Evolutionary conservation across 2,113 vertebrate species (phyloP), one percentile per base, ranked within the genome.

Genomic region (Lepus americanus): DNA sequence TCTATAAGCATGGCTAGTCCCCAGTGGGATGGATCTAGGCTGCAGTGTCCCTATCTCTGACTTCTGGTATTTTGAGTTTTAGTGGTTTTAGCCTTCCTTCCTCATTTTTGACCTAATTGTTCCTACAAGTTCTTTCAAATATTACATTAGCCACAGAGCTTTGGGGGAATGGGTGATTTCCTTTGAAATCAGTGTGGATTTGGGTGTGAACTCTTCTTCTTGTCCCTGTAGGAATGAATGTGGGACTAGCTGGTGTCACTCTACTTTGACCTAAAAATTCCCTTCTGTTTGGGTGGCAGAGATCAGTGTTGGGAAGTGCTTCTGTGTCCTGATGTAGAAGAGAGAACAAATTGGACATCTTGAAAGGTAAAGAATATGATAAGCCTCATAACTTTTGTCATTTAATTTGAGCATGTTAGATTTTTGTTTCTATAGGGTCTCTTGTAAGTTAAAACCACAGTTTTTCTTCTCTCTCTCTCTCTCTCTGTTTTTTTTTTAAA

Each of bases 351-450:
- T 72, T 39, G 76, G 89, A 91, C 96, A 36, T 84, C 89, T 61
- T 44, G n/a, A 90, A 96, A 97, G 97, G 97, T 97, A 96, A 97
- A 93, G 91, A 90, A n/a, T 51, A 44, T 29, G 22, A 29, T 36
- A 11, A 70, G 9, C 78, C 19, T 44, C 8, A 0, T 31, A 49
- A 29, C 64, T 53, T 72, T n/a, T 63, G 74, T 25, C 77, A 76
- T 59, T 89, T 22, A 27, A 5, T 89, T 63, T n/a, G 36, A 33
- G 13, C n/a, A 11, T 53, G 5, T 53, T 73, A 33, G 49, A 3
- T 10, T 85, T 69, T 94, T 87, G 23, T 84, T 79, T 81, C 61
- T 94, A 6, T 67, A 39, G 72, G 25, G n/a, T 92, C 67, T 69
- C 90, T 96, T 85, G 7, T 36, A 86, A 92, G 67, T 77, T 78